Evolutionary conservation across 2,113 vertebrate genomes (phyloP), one percentile per base, ranked within the genome.

Genomic region (Sprattus sprattus): DNA sequence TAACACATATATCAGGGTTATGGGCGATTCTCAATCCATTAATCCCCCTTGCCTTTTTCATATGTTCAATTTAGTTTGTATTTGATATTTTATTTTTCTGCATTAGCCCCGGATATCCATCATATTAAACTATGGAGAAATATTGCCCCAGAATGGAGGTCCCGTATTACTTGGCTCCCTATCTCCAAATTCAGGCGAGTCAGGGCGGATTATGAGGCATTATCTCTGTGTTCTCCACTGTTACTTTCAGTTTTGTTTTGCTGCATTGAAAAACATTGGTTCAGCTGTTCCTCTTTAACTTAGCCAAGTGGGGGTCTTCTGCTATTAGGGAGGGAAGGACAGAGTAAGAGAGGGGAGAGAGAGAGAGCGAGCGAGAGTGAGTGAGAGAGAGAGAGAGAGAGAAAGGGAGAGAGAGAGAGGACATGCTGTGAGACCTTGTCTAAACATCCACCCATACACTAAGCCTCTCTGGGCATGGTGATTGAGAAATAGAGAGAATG

Each of bases 161-260:
- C 84, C 50, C 82, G n/a, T 84, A 57, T 87, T 85, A 67, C 78
- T 80, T 78, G n/a, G 57, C 45, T 78, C 71, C 60, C 87, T 87
- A 86, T 89, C 83, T 91, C 86, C 60, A 75, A 82, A 89, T 89
- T 86, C 86, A 89, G 75, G 85, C 71, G 28, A 86, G 85, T 45
- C 82, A 82, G 39, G 75, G 46, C 52, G 86, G 84, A 88, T 89
- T 89, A 88, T 49, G 85, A 16, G n/a, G 86, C 83, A 88, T 89
- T 88, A 91, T 87, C 84, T 88, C 47, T 82, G 82, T 86, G 81
- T 83, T 81, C 83, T 88, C 81, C 82, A 71, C 64, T n/a, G 39
- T 81, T 85, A 82, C 82, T 82, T n/a, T 87, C 20, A 28, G 47
- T 87, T 84, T 88, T 83, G 83, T 87, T 90, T 89, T 85, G 82